Conservation (phyloP, 2,113 vertebrate genomes). For the Thinocorus orbignyianus region DNA sequence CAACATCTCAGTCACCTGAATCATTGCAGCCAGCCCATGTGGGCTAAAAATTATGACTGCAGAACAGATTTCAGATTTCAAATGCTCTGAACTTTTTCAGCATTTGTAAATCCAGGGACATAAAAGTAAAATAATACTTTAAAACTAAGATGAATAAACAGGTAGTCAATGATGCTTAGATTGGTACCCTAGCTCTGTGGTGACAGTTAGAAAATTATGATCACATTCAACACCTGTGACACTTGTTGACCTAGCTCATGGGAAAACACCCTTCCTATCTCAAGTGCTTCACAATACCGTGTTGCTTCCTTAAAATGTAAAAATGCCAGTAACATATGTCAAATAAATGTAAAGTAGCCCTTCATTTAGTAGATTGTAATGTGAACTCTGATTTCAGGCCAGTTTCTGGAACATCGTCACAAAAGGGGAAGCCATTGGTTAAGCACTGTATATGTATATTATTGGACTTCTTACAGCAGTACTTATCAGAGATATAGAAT, state of each 20-base stretch:
- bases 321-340: neutral
- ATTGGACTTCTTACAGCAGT: neutral
- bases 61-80: neutral
- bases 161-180: neutral
- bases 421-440: neutral
- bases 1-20: neutral
- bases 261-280: neutral
- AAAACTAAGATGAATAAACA: neutral
- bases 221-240: neutral
- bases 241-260: neutral
- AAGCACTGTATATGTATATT: neutral
- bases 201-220: neutral
- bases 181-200: neutral
- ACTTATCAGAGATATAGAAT: neutral
- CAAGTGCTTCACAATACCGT: neutral
- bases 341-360: neutral
- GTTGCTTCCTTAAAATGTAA: neutral
- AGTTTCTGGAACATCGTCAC: neutral
- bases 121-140: neutral
- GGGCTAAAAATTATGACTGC: neutral
- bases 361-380: neutral
- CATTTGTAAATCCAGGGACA: neutral
- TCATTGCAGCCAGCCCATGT: neutral
- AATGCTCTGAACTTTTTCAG: neutral
- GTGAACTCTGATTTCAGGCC: neutral